Base-by-base conservation (phyloP, 2,888 invertebrate species). In the Epinotia ramella region DNA sequence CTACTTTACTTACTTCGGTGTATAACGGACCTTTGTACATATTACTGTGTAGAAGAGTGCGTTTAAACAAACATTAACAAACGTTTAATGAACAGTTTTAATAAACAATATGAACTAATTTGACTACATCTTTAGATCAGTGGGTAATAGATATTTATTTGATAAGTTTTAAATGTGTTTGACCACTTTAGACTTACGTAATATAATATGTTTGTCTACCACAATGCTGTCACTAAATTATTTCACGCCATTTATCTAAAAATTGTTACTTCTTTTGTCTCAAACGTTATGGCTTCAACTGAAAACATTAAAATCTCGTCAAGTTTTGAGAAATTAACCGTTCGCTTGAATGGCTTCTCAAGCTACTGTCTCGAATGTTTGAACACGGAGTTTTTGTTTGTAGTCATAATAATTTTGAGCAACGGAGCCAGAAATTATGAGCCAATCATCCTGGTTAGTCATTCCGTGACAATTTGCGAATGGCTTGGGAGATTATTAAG, bases 241-340 rank as follows among this genome's bases (percentile, higher is more conserved):
- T 40, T 69, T 68, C 24, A 44, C 12, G n/a, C 16, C 13, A 59
- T 60, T 24, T 69, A n/a, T 59, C 13, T 28, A 33, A 68, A 56
- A 6, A 44, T 20, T n/a, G n/a, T n/a, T 1, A 13, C 49, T 68
- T 16, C 16, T 68, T 68, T 68, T 44, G 40, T 40, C 20, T n/a
- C 9, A 16, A 46, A 20, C 20, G 28, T 67, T 57, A 68, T 68
- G 69, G 69, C 44, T 69, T 69, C 59, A 59, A 69, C 69, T 60
- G 59, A 69, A 68, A 56, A 68, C 59, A 57, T 40, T 59, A 70
- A 33, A 62, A 63, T 20, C 53, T 70, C 70, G 33, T 70, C 53
- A 62, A 63, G 53, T 53, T 62, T 53, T 70, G 62, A 53, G 62
- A 70, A 70, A 70, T 33, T 33, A 70, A 63, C 70, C 12, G 70